A percentile compares a stretch with the other conserved stretches of the same genome.
These are phyloP conservation scores for Excalfactoria chinensis DNA, from an alignment of 2,113 vertebrate species.

Conservation along the genomic window DNA sequence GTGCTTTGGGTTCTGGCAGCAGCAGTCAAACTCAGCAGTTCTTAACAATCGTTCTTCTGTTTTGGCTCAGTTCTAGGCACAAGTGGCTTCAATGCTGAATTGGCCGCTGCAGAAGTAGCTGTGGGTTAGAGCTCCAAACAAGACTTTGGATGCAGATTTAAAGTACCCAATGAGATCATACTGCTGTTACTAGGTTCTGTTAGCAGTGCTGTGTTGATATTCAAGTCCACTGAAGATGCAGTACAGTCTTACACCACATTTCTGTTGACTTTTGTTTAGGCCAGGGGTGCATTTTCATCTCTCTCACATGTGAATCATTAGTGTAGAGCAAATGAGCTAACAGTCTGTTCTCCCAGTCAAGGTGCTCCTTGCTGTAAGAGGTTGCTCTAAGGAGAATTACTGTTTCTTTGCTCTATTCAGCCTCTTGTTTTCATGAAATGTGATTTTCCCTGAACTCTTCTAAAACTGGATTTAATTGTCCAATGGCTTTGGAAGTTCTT, in stretches of 20 bases:
- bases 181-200: neutral
- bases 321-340: neutral
- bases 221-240: neutral
- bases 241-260: accelerated
- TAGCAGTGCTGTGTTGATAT: neutral
- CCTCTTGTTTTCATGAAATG: neutral
- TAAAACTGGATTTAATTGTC: neutral
- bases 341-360: neutral
- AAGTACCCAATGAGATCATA: accelerated
- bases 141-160: neutral
- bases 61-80: neutral
- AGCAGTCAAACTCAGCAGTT: neutral
- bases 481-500: neutral
- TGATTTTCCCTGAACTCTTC: neutral
- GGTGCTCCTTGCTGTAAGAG: neutral
- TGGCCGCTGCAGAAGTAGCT: accelerated
- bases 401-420: neutral
- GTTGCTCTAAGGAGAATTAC: neutral
- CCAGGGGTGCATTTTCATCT: neutral
- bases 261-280: neutral
- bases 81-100: neutral
- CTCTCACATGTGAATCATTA: accelerated
- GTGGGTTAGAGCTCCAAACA: neutral
- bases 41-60: neutral
- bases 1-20: neutral